phyloP scores from a whole-genome alignment of 1,140 invertebrate genomes.

The Sminthurides bifidus region DNA sequence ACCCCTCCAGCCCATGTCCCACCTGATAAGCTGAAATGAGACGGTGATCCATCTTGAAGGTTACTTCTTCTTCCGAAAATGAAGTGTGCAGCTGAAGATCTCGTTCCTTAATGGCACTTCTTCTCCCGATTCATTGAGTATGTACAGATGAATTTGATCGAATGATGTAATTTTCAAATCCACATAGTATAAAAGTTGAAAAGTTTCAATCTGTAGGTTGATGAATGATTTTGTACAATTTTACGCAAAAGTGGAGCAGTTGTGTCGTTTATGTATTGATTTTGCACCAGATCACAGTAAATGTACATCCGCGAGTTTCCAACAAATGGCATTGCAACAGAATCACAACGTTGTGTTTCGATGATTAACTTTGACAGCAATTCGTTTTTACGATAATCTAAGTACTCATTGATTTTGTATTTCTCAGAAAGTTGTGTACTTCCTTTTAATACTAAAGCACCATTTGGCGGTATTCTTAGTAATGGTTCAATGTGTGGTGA shows the following conservation, averaged over 20 bases:
- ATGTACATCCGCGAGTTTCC: neutral
- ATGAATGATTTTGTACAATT: neutral
- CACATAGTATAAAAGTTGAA: neutral
- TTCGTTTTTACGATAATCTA: too few species aligned
- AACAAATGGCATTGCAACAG: too few species aligned
- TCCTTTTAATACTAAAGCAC: too few species aligned
- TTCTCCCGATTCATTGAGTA: neutral
- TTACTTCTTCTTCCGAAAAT: neutral
- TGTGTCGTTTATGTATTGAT: neutral
- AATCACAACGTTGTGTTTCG: too few species aligned
- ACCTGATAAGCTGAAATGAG: neutral
- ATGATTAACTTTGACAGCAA: too few species aligned
- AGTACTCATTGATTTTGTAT: too few species aligned
- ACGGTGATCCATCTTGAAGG: neutral
- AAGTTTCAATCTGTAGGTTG: neutral
- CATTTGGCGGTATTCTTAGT: too few species aligned
- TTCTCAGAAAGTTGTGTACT: too few species aligned
- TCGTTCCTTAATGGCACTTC: neutral
- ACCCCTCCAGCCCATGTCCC: neutral
- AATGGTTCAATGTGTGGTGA: too few species aligned
- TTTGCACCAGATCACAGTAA: neutral
- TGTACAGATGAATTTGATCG: neutral
- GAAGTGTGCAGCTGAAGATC: neutral
- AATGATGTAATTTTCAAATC: neutral
- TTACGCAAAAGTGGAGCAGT: neutral